phyloP scores from a whole-genome alignment of 2,797 vertebrate species.

The Trichosurus vulpecula region DNA sequence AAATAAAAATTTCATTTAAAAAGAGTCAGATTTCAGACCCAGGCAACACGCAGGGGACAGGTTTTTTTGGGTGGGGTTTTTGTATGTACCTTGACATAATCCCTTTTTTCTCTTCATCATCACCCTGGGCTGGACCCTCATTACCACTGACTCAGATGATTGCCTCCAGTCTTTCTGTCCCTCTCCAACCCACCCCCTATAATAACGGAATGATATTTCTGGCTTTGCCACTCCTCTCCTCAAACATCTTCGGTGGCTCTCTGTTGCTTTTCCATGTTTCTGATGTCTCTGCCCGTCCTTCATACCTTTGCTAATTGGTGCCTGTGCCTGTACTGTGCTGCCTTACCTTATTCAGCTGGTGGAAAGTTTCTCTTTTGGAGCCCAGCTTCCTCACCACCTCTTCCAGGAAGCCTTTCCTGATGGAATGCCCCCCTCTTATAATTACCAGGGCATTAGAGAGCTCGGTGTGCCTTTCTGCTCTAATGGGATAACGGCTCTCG shows the following conservation, averaged over 20 bases:
- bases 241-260: not conserved
- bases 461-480: not conserved
- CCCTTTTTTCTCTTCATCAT: not conserved
- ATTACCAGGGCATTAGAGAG: not conserved
- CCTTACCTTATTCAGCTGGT: not conserved
- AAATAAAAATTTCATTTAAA: not conserved
- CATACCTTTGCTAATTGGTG: not conserved
- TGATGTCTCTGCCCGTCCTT: not conserved
- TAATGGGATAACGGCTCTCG: not conserved
- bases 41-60: not conserved
- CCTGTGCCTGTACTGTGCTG: not conserved
- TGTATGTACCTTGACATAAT: not conserved
- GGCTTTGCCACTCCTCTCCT: not conserved
- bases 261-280: not conserved
- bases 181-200: not conserved
- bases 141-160: not conserved
- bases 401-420: not conserved
- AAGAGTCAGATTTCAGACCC: not conserved
- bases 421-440: not conserved
- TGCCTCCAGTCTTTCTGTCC: not conserved
- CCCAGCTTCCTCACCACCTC: not conserved
- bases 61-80: fast-evolving
- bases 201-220: not conserved
- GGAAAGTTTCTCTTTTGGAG: not conserved
- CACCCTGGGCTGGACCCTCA: not conserved